These are phyloP conservation scores for Platorchestia sp. DNA, from an alignment of 1,140 invertebrate genomes.

Conservation along the genomic window DNA sequence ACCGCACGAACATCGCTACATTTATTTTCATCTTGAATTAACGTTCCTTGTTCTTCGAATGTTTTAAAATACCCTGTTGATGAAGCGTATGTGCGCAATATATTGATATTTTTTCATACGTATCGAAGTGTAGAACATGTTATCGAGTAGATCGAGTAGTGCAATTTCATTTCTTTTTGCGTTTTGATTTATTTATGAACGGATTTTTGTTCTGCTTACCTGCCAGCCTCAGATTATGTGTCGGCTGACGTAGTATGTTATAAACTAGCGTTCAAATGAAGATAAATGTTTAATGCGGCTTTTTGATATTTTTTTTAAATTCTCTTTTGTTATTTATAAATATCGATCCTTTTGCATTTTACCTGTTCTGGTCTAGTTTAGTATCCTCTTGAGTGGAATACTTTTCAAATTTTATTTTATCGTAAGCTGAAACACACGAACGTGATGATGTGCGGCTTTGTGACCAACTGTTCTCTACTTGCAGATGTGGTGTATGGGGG, in stretches of 20 bases:
- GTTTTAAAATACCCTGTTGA: not conserved
- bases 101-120: too few species aligned
- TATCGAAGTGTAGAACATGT: too few species aligned
- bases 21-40: not conserved
- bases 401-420: not conserved
- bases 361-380: not conserved
- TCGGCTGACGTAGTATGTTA: not conserved
- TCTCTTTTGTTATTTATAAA: not conserved
- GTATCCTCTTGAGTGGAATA: not conserved
- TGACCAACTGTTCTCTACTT: not conserved
- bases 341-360: not conserved
- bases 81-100: not conserved
- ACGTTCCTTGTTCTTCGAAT: not conserved
- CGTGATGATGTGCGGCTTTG: not conserved
- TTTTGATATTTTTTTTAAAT: not conserved
- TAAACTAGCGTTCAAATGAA: not conserved
- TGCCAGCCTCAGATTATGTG: not conserved
- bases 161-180: not conserved
- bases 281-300: not conserved
- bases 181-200: not conserved
- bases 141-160: too few species aligned
- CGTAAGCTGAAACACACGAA: not conserved
- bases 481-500: slow-evolving; percentile 61
- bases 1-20: not conserved
- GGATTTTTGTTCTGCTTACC: not conserved